phyloP scores from a whole-genome alignment of 64 coral and sea anemone species.

The Anthopleura sola region DNA sequence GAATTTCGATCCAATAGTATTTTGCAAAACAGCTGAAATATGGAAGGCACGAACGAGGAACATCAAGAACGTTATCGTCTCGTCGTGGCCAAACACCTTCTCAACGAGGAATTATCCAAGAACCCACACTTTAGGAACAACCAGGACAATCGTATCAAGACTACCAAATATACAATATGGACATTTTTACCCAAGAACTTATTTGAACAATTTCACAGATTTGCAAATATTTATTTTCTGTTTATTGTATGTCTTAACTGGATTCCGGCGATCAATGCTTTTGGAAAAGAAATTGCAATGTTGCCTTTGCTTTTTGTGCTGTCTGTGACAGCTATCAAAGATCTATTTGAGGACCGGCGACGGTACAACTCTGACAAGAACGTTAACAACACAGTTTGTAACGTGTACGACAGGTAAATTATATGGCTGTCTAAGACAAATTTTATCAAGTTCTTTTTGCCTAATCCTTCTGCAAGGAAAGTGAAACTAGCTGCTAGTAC shows the following conservation, averaged over 20 bases:
- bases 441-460: neutral
- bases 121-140: conserved; percentile 56
- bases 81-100: conserved; percentile 62
- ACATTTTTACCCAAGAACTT: conserved; percentile 95
- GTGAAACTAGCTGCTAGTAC: neutral
- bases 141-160: conserved; percentile 79
- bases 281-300: conserved; percentile 96
- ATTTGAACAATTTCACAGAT: conserved; percentile 99
- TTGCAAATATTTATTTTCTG: conserved; percentile 98
- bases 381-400: conserved; percentile 89
- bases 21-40: neutral
- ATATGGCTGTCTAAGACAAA: neutral
- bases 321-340: conserved; percentile 90
- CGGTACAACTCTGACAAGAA: conserved; percentile 89
- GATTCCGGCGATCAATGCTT: conserved; percentile 96
- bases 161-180: conserved; percentile 98
- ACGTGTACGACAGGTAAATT: conserved; percentile 84
- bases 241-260: conserved; percentile 92
- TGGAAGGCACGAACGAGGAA: conserved; percentile 3
- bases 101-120: conserved; percentile 39
- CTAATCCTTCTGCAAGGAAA: neutral
- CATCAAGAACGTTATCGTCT: conserved; percentile 47
- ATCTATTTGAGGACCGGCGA: conserved; percentile 94
- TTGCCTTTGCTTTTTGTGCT: conserved; percentile 82
- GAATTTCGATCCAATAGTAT: neutral